Base-by-base conservation (phyloP, 2,113 vertebrate genomes). In the Collichthys lucidus region DNA sequence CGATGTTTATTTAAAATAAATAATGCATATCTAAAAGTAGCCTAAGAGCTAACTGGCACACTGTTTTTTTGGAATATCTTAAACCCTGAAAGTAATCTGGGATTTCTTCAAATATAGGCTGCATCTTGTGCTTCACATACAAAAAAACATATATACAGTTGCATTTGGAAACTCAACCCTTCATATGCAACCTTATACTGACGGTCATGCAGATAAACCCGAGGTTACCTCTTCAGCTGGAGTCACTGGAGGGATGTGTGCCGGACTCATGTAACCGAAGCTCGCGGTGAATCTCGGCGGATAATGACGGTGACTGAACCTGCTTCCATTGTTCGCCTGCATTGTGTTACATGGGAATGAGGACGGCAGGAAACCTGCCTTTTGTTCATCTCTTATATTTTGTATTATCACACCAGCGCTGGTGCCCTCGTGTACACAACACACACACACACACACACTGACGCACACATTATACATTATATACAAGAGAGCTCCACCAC, bases 341-440 rank as follows among this genome's bases (percentile, higher is more conserved):
- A 87, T 95, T 95, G 92, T 93, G 91, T 94, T 94, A 80, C 94
- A 90, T 94, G 94, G 95, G 94, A 94, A 95, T 91, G 92, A 91
- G 95, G 94, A 90, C 94, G 86, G 74, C 90, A 83, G 92, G 91
- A 94, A 93, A 92, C 64, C 74, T 67, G 70, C 66, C 92, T 88
- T 90, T 93, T 92, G 92, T 92, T 90, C 49, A 86, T 80, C 84
- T 86, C 68, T 85, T 85, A 79, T 78, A 88, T 92, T 89, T 90
- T 56, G 53, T 92, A 87, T 89, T 79, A 86, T 91, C 70, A 86
- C 76, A 80, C 57, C 85, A 75, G 68, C 5, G 35, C 64, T 64
- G 42, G 60, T 31, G 42, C 85, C 76, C 57, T 69, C 35, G 50
- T 12, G 44, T 46, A 14, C 80, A 3, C 65, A 24, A 42, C 26